phyloP scores from a whole-genome alignment of 2,113 vertebrate genomes.

The Corynorhinus townsendii region DNA sequence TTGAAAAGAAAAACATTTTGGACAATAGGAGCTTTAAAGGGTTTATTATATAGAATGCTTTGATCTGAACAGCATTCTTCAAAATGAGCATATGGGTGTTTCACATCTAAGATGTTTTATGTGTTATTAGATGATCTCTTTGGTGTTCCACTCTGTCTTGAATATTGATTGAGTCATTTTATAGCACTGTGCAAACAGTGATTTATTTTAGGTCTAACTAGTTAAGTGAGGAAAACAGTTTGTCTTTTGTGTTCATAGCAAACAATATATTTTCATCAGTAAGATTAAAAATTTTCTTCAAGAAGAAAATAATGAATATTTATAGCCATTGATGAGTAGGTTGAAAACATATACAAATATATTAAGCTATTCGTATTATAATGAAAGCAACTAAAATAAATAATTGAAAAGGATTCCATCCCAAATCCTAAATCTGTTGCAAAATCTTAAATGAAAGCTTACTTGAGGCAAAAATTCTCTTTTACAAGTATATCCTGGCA shows the following conservation, averaged over 20 bases:
- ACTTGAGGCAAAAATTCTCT: slow-evolving; percentile 76
- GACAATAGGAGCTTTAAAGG: not conserved
- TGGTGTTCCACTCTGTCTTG: not conserved
- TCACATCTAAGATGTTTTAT: not conserved
- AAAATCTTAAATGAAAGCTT: slow-evolving; percentile 75
- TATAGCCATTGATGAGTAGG: slow-evolving; percentile 31
- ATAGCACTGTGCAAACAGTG: not conserved
- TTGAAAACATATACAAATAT: slow-evolving; percentile 48
- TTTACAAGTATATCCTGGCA: slow-evolving; percentile 81
- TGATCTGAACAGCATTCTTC: not conserved
- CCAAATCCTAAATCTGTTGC: slow-evolving; percentile 70
- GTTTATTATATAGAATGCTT: not conserved
- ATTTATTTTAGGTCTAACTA: not conserved
- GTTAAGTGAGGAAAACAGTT: not conserved
- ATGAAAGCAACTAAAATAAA: slow-evolving; percentile 31
- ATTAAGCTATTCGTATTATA: not conserved
- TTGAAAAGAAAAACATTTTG: fast-evolving
- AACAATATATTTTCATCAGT: slow-evolving; percentile 1
- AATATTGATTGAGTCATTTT: not conserved
- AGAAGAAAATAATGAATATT: slow-evolving; percentile 37
- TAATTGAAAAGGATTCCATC: slow-evolving; percentile 63
- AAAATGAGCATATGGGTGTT: not conserved
- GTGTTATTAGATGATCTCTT: not conserved
- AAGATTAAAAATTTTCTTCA: slow-evolving; percentile 13
- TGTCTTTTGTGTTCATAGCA: not conserved